These are phyloP conservation scores for Lacerta viridis DNA, from an alignment of 2,797 vertebrate species.

Conservation along the genomic window DNA sequence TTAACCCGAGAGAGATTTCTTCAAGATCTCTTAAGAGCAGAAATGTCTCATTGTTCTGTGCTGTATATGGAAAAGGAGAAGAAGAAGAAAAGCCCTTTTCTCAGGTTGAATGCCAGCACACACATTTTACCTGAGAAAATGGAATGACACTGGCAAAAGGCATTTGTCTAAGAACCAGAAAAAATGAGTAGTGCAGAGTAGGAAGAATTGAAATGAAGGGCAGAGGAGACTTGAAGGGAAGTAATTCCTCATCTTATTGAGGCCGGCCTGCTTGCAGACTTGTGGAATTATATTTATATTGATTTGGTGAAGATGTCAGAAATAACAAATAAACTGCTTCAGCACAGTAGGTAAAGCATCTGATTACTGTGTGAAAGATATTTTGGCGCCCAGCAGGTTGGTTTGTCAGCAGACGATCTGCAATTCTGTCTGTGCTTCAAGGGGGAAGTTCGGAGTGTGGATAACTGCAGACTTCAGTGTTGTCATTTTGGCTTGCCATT, in stretches of 20 bases:
- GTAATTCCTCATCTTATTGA: not conserved
- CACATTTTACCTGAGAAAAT: not conserved
- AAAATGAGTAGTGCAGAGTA: not conserved
- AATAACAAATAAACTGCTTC: conserved; percentile 61
- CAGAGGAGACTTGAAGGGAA: not conserved
- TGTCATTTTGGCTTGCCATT: conserved; percentile 8
- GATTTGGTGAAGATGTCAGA: conserved; percentile 49
- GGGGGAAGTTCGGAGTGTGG: not conserved
- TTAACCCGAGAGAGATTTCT: conserved; percentile 21
- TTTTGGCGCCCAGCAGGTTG: conserved; percentile 50
- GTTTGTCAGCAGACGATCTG: conserved; percentile 30
- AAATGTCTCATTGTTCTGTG: not conserved
- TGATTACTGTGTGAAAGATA: conserved; percentile 59
- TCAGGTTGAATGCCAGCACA: not conserved
- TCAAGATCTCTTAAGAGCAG: conserved; percentile 12
- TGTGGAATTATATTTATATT: conserved; percentile 55
- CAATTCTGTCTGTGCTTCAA: not conserved
- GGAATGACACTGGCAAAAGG: not conserved
- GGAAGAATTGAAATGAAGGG: accelerated
- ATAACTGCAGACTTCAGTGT: not conserved
- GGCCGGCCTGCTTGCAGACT: conserved; percentile 35
- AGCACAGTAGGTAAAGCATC: conserved; percentile 43
- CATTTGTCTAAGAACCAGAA: not conserved
- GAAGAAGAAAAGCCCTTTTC: not conserved
- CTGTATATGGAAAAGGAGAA: not conserved